Evolutionary conservation across 2,888 invertebrate genomes (phyloP).

Genomic region (Nezara viridula): DNA sequence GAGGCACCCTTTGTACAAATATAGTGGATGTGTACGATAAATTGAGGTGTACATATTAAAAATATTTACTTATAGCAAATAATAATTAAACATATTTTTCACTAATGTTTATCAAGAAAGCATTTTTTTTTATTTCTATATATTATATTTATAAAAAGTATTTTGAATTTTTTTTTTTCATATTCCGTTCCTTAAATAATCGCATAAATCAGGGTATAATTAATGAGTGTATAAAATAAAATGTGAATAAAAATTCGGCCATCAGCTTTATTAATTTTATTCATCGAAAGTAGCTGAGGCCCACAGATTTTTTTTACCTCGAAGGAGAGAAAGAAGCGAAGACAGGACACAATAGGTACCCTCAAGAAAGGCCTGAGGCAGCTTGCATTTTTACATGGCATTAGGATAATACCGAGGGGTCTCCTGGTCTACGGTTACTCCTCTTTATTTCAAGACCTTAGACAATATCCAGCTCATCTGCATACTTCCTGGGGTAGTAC

Average conservation of each 20-base stretch:
- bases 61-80: no score
- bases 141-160: no score
- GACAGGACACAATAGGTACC: neutral
- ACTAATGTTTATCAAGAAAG: no score
- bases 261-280: neutral
- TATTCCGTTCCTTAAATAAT: no score
- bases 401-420: slow-evolving; percentile 20
- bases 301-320: neutral
- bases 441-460: slow-evolving; percentile 37
- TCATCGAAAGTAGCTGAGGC: neutral
- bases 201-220: no score
- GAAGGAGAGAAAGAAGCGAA: neutral
- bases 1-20: no score
- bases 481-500: neutral
- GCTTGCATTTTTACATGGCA: slow-evolving; percentile 34
- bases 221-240: neutral
- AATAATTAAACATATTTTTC: no score
- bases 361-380: slow-evolving; percentile 29
- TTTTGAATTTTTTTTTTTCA: no score
- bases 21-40: no score
- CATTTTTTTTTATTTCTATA: no score
- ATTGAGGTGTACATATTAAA: no score
- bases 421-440: neutral
- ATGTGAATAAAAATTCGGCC: neutral
- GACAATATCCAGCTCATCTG: slow-evolving; percentile 31